Evolutionary conservation across 2,888 invertebrate genomes (phyloP).

Genomic region (Rotaria magnacalcarata): DNA sequence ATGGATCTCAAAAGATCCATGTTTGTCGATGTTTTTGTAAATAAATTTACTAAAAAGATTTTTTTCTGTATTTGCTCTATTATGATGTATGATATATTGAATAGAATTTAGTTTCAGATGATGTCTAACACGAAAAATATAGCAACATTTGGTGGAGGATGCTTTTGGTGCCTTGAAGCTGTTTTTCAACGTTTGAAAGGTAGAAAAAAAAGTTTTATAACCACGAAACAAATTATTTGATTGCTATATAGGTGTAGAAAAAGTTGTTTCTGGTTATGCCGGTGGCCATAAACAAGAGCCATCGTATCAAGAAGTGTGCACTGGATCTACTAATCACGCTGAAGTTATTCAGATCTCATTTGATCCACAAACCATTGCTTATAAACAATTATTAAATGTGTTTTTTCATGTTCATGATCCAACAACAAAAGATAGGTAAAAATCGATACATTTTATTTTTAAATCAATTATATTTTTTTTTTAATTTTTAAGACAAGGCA

Average conservation of each 20-base stretch:
- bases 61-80: neutral
- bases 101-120: neutral
- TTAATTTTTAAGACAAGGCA: constrained; percentile 36
- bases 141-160: constrained; percentile 46
- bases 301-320: constrained; percentile 40
- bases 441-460: neutral
- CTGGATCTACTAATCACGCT: constrained; percentile 65
- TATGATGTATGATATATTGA: no score
- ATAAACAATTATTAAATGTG: constrained; percentile 70
- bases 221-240: neutral
- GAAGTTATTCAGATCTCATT: constrained; percentile 87
- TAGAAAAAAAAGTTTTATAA: neutral
- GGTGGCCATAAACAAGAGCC: constrained; percentile 41
- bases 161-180: constrained; percentile 46
- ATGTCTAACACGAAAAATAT: neutral
- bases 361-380: constrained; percentile 74
- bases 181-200: constrained; percentile 41
- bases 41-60: neutral
- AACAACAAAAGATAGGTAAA: constrained; percentile 58
- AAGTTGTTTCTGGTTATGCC: constrained; percentile 42
- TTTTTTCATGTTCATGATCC: constrained; percentile 93
- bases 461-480: neutral
- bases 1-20: constrained; percentile 27
- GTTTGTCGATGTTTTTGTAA: constrained; percentile 4
- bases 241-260: constrained; percentile 36